phyloP scores from a whole-genome alignment of 2,888 invertebrate genomes.

The Odontothrips loti region DNA sequence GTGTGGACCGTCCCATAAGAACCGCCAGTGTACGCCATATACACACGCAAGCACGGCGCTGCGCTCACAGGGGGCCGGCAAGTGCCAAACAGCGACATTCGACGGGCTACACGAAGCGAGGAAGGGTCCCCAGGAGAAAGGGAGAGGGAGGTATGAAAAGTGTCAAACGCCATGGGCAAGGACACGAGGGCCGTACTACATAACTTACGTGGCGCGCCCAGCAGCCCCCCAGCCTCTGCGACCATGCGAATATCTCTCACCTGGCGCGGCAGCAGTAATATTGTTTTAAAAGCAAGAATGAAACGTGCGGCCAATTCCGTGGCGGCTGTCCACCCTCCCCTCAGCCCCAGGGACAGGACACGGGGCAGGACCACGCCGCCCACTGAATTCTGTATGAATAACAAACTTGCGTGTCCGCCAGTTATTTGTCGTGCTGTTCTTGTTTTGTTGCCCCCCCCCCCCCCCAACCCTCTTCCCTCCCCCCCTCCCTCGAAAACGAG shows the following conservation, averaged over 20 bases:
- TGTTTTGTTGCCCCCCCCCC: background rate
- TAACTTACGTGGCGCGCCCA: too few species aligned
- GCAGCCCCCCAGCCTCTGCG: too few species aligned
- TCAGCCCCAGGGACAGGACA: too few species aligned
- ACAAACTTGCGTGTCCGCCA: constrained; percentile 9
- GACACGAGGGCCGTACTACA: too few species aligned
- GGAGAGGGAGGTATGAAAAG: background rate
- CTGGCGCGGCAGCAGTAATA: background rate
- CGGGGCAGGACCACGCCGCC: background rate
- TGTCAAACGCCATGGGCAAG: too few species aligned
- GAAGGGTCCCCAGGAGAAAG: background rate
- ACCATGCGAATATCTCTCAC: too few species aligned
- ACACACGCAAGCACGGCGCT: background rate
- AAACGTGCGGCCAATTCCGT: background rate
- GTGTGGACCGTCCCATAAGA: background rate
- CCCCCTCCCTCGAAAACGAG: background rate
- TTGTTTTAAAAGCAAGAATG: too few species aligned
- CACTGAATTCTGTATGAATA: constrained; percentile 13
- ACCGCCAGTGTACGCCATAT: background rate
- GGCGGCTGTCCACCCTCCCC: too few species aligned
- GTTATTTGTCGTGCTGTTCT: background rate
- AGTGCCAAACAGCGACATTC: constrained; percentile 5
- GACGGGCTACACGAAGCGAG: background rate
- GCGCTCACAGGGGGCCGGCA: background rate
- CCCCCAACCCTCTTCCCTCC: background rate